A percentile compares a stretch with the other conserved stretches of the same genome.
Evolutionary conservation across 2,888 invertebrate genomes (phyloP).

Genomic region (Agrotis clavis): DNA sequence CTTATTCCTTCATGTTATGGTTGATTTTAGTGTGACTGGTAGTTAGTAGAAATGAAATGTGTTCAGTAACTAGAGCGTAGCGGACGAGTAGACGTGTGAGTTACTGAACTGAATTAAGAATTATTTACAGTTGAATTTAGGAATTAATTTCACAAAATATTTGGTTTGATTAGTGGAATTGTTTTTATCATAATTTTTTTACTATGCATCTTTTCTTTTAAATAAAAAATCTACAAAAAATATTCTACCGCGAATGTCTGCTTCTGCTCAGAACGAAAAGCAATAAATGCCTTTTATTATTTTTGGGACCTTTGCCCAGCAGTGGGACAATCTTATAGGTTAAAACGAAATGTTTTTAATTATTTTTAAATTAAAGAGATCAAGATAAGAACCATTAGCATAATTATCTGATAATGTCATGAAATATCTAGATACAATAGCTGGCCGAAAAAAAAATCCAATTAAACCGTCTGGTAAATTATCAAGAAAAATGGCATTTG

Average conservation of each 20-base stretch:
- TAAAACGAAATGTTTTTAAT: neutral
- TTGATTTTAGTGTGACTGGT: conserved; percentile 18
- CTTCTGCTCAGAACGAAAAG: no score
- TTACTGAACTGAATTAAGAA: conserved; percentile 87
- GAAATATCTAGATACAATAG: no score
- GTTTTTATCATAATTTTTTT: neutral
- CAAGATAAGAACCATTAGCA: no score
- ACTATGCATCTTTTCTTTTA: neutral
- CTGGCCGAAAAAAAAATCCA: no score
- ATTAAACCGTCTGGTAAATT: no score
- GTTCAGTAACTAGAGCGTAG: conserved; percentile 85
- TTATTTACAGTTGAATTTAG: conserved; percentile 82
- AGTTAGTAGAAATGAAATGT: conserved; percentile 88
- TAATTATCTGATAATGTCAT: no score
- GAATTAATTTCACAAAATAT: conserved; percentile 65
- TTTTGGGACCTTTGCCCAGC: neutral
- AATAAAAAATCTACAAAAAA: neutral
- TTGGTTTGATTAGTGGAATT: conserved; percentile 58
- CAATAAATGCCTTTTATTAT: no score
- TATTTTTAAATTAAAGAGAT: neutral
- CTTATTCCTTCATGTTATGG: conserved; percentile 46
- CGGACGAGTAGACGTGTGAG: conserved; percentile 82
- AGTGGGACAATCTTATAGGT: neutral
- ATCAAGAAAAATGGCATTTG: no score
- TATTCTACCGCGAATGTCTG: no score